Percentiles rank a stretch among this genome's conserved stretches.
These are phyloP conservation scores for Temnothorax rugatulus DNA, from an alignment of 2,888 invertebrate genomes.

Conservation along the genomic window DNA sequence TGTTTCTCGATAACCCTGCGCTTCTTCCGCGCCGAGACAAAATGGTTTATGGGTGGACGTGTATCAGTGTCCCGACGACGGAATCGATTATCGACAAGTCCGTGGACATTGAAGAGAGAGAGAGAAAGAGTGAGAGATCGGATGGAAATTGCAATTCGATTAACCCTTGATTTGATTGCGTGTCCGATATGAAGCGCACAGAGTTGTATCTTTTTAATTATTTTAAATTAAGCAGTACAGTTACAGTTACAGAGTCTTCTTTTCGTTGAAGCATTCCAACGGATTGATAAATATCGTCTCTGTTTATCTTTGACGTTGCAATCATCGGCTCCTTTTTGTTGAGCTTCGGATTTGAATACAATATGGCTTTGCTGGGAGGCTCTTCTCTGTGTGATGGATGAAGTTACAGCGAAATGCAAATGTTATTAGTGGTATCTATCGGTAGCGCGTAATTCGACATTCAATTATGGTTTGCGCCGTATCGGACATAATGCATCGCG, in stretches of 20 bases:
- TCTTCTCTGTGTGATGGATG: constrained; percentile 52
- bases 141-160: constrained; percentile 49
- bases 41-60: constrained; percentile 56
- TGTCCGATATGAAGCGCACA: constrained; percentile 24
- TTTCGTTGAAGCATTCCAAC: neutral
- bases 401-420: constrained; percentile 68
- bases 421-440: constrained; percentile 71
- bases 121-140: constrained; percentile 27
- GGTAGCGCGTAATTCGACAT: constrained; percentile 71
- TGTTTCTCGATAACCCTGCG: constrained; percentile 52
- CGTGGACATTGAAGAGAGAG: constrained; percentile 32
- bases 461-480: constrained; percentile 70
- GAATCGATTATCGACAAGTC: constrained; percentile 58
- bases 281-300: constrained; percentile 29
- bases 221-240: constrained; percentile 38
- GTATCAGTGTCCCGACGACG: constrained; percentile 56
- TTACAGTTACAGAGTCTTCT: neutral
- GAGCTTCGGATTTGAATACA: constrained; percentile 12
- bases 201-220: constrained; percentile 38
- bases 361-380: constrained; percentile 21
- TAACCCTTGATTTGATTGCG: constrained; percentile 46
- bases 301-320: constrained; percentile 4
- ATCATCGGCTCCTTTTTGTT: constrained; percentile 18
- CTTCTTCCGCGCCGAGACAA: constrained; percentile 50
- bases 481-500: constrained; percentile 69